Evolutionary conservation across 92 coral and sea anemone species (phyloP).

Genomic region (Palythoa grandis): DNA sequence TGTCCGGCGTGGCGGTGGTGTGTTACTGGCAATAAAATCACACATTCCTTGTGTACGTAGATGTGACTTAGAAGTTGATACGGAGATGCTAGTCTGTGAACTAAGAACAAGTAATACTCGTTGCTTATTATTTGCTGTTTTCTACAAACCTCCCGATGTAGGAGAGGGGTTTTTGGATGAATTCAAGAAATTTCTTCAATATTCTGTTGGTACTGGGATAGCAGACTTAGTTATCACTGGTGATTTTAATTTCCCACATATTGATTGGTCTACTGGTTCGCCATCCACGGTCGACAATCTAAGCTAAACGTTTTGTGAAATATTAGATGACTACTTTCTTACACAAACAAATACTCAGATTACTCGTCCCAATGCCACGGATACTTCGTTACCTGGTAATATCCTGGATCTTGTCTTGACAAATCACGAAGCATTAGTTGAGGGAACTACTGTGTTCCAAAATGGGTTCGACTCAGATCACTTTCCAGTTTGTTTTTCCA

Average conservation of each 20-base stretch:
- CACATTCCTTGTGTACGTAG: conserved; percentile 41
- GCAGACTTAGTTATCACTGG: conserved; percentile 25
- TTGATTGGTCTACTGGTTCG: conserved; percentile 47
- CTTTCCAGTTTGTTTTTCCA: conserved; percentile 48
- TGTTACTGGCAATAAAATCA: conserved; percentile 45
- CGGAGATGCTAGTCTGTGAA: conserved; percentile 40
- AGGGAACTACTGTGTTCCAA: conserved; percentile 40
- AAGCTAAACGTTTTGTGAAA: conserved; percentile 32
- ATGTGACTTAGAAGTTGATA: conserved; percentile 30
- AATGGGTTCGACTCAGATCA: conserved; percentile 50
- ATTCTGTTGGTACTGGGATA: background rate
- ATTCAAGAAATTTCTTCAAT: conserved; percentile 35
- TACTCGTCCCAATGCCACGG: conserved; percentile 30
- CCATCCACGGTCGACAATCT: conserved; percentile 29
- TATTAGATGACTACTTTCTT: conserved; percentile 33
- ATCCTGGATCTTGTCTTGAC: conserved; percentile 45
- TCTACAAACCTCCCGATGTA: conserved; percentile 47
- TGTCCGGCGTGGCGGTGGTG: conserved; percentile 45
- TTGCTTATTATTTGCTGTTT: conserved; percentile 48
- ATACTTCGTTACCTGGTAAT: background rate
- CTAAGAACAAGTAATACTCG: conserved; percentile 37
- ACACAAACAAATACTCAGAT: conserved; percentile 39
- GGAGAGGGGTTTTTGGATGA: conserved; percentile 48
- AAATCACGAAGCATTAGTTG: conserved; percentile 46
- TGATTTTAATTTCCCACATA: conserved; percentile 33